Evolutionary conservation across 2,888 invertebrate genomes (phyloP), one percentile per base, ranked within the genome.

Genomic region (Epiblema foenella): DNA sequence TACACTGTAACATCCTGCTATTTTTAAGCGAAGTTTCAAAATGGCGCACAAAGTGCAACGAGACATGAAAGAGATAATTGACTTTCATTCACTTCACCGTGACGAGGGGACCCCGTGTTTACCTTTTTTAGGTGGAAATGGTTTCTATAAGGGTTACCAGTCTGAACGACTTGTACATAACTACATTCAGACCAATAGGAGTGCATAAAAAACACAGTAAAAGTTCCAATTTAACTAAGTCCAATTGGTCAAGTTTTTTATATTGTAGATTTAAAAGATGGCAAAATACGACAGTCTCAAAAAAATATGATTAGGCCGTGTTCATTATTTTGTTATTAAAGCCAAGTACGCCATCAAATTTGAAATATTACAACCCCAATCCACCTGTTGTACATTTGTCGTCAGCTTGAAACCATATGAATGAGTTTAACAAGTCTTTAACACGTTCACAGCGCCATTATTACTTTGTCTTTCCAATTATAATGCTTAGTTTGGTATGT

Each of bases 1-100:
- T 39, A 54, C 64, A 64, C 10, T 39, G 64, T 64, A 54, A 64
- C 64, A 64, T 64, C 52, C 64, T 64, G 64, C 24, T 37, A 64
- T 64, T 64, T 64, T 52, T 20, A 54, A 29, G 59, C 54, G 24
- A 60, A 42, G 52, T 49, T 63, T 58, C 39, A 58, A 58, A 69
- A 69, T 52, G 46, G 39, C 52, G 58, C 20, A 54, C 54, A 24
- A 60, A 68, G 58, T 51, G 71, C 71, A 49, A 49, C 54, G 39
- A 46, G 33, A 29, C 71, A 66, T 71, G 66, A 71, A 71, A 49
- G 54, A 70, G 62, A 67, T 67, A 71, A 71, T 71, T 67, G 70
- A 56, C 62, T 67, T 67, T 71, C 62, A 65, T 60, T 67, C 70
- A 70, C 20, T 51, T n/a, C 62, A 57, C 66, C 71, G 37, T 71